Conservation (phyloP, 2,113 vertebrate genomes). For the Gnathonemus longibarbis region DNA sequence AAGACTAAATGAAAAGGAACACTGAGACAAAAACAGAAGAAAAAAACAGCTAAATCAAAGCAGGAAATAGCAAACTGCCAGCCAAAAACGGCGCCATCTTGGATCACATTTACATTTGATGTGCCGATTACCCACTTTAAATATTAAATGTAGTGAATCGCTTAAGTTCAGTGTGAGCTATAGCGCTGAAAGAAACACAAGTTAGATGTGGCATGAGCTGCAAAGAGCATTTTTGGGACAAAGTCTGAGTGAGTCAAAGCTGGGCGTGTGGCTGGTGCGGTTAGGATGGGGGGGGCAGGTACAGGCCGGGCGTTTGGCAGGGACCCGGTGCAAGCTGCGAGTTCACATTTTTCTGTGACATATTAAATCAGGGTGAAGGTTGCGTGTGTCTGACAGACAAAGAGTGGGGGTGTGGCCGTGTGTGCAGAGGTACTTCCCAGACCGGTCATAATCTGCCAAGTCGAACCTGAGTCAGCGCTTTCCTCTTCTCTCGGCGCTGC, state of each 20-base stretch:
- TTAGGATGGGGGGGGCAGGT: neutral
- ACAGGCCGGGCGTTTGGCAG: neutral
- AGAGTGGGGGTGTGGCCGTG: neutral
- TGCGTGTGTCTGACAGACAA: neutral
- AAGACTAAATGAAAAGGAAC: neutral
- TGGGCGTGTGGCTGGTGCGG: neutral
- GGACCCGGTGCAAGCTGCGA: neutral
- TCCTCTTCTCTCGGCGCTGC: neutral
- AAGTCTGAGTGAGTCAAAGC: neutral
- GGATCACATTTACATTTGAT: neutral
- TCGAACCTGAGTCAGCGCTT: neutral
- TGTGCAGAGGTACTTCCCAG: neutral
- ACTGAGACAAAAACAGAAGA: neutral
- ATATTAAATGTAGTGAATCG: neutral
- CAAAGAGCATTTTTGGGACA: neutral
- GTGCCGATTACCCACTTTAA: neutral
- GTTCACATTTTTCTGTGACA: constrained; percentile 7
- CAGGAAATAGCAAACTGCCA: neutral
- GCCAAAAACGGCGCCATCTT: neutral
- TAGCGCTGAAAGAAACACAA: neutral
- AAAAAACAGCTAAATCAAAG: neutral
- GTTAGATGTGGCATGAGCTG: neutral
- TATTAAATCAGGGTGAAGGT: neutral
- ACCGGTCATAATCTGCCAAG: neutral
- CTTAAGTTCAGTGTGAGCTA: neutral